Conservation (phyloP, 2,797 vertebrate species). For the Synanceia verrucosa region DNA sequence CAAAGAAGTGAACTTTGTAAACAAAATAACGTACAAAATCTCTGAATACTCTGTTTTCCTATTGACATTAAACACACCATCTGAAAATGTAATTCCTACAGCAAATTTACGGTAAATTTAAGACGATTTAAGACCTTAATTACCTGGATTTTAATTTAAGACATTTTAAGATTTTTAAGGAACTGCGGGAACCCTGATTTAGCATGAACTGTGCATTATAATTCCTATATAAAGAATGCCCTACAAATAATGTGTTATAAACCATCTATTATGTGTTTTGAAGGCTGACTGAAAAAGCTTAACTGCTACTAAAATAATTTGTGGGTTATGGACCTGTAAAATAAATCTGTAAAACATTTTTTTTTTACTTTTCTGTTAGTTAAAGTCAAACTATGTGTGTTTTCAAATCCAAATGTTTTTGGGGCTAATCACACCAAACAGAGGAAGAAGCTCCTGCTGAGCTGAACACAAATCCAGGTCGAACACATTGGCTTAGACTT, state of each 20-base stretch:
- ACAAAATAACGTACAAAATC: no score
- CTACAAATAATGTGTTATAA: not conserved
- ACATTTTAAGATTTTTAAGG: no score
- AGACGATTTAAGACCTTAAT: no score
- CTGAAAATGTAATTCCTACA: no score
- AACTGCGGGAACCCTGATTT: no score
- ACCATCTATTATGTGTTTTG: not conserved
- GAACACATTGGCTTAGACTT: slow-evolving; percentile 41
- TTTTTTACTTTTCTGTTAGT: not conserved
- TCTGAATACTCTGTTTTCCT: no score
- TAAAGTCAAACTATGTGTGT: not conserved
- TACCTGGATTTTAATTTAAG: no score
- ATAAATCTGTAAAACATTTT: not conserved
- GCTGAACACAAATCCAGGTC: slow-evolving; percentile 52
- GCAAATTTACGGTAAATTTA: no score
- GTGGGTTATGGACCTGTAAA: not conserved
- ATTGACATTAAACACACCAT: no score
- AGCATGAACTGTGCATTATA: no score
- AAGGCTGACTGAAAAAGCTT: not conserved
- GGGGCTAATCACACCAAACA: not conserved
- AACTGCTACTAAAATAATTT: not conserved
- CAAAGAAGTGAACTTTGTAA: no score
- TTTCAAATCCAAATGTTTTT: not conserved
- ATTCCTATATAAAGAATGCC: no score
- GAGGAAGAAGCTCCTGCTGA: slow-evolving; percentile 36